Percentiles rank a stretch among this genome's conserved stretches.
Conservation (phyloP, 1,140 invertebrate genomes). For the Leptinotarsa undecemlineata region DNA sequence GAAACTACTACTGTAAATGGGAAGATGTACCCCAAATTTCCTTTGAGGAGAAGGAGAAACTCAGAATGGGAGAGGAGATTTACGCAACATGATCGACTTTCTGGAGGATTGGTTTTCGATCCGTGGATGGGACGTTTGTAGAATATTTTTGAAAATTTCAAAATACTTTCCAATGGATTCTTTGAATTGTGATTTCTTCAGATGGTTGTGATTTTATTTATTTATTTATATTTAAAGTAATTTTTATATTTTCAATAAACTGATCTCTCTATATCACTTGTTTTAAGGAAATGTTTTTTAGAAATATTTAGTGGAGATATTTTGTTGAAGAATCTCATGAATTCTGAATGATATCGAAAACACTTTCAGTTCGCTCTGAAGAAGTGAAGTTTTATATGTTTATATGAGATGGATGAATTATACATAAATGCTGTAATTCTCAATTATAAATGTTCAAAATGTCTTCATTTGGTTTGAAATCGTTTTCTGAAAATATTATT, state of each 20-base stretch:
- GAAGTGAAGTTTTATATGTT: no score
- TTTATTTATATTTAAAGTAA: background rate
- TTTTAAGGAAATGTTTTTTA: no score
- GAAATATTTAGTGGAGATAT: no score
- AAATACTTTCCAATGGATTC: background rate
- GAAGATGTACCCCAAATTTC: background rate
- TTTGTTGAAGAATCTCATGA: no score
- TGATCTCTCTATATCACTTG: no score
- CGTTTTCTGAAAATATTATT: no score
- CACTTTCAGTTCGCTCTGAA: no score
- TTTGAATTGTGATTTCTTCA: background rate
- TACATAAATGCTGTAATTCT: no score
- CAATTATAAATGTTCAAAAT: no score
- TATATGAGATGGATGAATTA: no score
- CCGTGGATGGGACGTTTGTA: slow-evolving; percentile 11
- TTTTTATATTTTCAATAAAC: slow-evolving; percentile 4
- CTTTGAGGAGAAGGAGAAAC: slow-evolving; percentile 1
- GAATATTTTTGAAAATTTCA: background rate
- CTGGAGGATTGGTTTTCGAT: background rate
- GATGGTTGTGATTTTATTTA: slow-evolving; percentile 9
- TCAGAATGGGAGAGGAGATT: background rate
- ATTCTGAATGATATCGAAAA: no score
- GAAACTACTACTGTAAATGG: background rate
- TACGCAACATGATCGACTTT: background rate
- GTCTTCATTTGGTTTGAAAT: no score